Conservation (phyloP, 2,113 vertebrate genomes). For the Sporophila hypoxantha region DNA sequence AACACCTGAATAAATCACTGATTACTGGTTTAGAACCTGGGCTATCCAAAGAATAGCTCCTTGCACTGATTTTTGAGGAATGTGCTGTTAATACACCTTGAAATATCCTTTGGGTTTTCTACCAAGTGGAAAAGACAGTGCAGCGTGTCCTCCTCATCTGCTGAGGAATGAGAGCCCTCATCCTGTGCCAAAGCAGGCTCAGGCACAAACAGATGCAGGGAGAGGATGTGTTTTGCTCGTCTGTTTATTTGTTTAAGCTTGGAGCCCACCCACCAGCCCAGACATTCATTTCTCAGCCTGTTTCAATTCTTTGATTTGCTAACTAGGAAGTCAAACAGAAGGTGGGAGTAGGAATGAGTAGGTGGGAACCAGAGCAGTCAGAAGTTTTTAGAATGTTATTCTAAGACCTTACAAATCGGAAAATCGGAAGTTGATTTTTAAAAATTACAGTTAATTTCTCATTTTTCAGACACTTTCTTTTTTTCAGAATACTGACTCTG, state of each 20-base stretch:
- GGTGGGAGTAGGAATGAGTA: not conserved
- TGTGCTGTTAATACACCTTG: not conserved
- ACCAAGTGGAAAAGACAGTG: fast-evolving
- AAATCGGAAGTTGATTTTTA: not conserved
- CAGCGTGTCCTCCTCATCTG: not conserved
- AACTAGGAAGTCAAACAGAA: not conserved
- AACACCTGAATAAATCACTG: not conserved
- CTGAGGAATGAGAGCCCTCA: not conserved
- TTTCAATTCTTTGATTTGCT: not conserved
- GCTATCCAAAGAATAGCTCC: not conserved
- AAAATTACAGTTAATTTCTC: not conserved
- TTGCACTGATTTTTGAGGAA: not conserved
- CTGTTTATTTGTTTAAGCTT: constrained; percentile 11
- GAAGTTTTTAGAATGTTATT: not conserved
- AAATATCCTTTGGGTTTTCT: not conserved
- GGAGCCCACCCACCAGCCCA: not conserved
- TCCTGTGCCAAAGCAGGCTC: not conserved
- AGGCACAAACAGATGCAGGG: not conserved
- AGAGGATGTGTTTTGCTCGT: not conserved
- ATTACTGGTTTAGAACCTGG: not conserved
- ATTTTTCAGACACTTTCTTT: not conserved
- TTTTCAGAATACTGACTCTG: not conserved
- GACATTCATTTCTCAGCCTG: not conserved
- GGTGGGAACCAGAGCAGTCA: not conserved
- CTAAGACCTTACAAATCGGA: not conserved